Conservation (phyloP, 2,888 invertebrate species). For the Drosophila nr. perissopoda region DNA sequence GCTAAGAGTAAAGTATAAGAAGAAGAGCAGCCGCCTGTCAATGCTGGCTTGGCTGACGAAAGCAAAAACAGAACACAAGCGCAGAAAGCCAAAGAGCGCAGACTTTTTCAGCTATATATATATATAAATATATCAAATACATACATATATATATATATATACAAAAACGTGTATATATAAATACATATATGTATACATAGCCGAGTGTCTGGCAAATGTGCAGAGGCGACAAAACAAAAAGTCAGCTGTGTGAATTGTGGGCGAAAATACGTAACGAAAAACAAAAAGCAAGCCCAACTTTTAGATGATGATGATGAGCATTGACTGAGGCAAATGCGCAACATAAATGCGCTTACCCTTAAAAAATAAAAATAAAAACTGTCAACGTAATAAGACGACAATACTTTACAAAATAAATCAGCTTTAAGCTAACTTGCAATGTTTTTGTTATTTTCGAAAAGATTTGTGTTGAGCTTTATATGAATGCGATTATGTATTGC, state of each 20-base stretch:
- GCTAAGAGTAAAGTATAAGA: slow-evolving; percentile 1
- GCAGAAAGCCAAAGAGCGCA: slow-evolving; percentile 40
- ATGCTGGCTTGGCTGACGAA: slow-evolving; percentile 52
- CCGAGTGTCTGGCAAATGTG: slow-evolving; percentile 49
- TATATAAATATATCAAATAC: neutral
- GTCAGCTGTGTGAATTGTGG: slow-evolving; percentile 58
- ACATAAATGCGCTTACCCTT: slow-evolving; percentile 37
- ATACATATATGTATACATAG: slow-evolving; percentile 19
- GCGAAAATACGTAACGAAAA: slow-evolving; percentile 37
- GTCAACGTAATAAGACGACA: slow-evolving; percentile 26
- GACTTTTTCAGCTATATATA: slow-evolving; percentile 32
- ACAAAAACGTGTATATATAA: slow-evolving; percentile 1
- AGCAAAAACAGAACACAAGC: slow-evolving; percentile 40
- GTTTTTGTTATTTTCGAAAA: slow-evolving; percentile 3
- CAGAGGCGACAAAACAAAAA: slow-evolving; percentile 54
- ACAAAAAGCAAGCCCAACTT: slow-evolving; percentile 24
- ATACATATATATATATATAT: slow-evolving; percentile 2
- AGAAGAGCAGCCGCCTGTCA: slow-evolving; percentile 47
- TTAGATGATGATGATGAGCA: slow-evolving; percentile 35
- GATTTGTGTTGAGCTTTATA: slow-evolving; percentile 4
- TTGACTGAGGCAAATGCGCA: slow-evolving; percentile 54
- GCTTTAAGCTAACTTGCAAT: slow-evolving; percentile 28
- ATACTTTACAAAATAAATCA: slow-evolving; percentile 12
- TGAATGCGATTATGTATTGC: neutral
- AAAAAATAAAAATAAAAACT: slow-evolving; percentile 7